Evolutionary conservation across 2,888 invertebrate species (phyloP).

Genomic region (Epinotia nisella): DNA sequence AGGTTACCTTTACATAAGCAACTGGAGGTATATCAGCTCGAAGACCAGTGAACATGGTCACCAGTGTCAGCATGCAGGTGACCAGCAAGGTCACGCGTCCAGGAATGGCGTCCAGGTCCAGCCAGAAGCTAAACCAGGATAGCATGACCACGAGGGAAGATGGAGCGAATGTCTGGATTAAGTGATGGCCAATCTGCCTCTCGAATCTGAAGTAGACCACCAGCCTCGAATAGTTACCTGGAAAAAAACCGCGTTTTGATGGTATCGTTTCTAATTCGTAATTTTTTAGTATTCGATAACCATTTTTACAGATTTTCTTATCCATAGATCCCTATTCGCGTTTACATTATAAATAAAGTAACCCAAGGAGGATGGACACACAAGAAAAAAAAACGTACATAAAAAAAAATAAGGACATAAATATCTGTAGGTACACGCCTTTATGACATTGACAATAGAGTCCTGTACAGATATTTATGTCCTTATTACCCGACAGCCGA

Average conservation of each 20-base stretch:
- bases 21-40: constrained; percentile 93
- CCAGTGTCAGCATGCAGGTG: constrained; percentile 93
- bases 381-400: too few relatives aligned
- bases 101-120: constrained; percentile 93
- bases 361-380: too few relatives aligned
- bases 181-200: constrained; percentile 92
- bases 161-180: constrained; percentile 94
- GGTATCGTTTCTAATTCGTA: not conserved
- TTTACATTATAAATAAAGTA: too few relatives aligned
- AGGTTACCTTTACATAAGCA: constrained; percentile 91
- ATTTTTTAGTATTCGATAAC: not conserved
- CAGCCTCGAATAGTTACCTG: constrained; percentile 91
- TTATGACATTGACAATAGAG: too few relatives aligned
- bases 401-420: too few relatives aligned
- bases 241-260: constrained; percentile 45
- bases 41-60: constrained; percentile 94
- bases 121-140: constrained; percentile 95
- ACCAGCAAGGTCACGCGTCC: constrained; percentile 92
- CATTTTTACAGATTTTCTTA: not conserved
- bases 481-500: too few relatives aligned
- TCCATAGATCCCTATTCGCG: too few relatives aligned
- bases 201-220: constrained; percentile 92
- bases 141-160: constrained; percentile 92
- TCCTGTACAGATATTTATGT: too few relatives aligned
- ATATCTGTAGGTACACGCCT: too few relatives aligned